Evolutionary conservation across 2,797 vertebrate genomes (phyloP).

Genomic region (Numenius phaeopus): DNA sequence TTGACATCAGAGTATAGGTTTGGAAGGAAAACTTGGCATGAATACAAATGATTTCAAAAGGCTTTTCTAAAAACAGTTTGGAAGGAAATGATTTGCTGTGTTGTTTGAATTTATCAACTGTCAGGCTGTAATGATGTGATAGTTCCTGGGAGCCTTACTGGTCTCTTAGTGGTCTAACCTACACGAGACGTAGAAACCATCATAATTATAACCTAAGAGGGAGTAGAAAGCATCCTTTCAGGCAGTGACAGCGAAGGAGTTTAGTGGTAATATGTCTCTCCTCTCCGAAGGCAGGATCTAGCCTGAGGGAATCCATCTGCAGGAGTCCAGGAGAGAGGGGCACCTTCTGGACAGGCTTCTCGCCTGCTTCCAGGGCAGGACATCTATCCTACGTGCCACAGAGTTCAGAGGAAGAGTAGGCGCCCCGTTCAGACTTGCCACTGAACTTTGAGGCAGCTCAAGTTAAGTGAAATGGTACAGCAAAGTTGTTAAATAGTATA

Average conservation of each 20-base stretch:
- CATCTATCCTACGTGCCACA: not conserved
- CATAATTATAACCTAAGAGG: not conserved
- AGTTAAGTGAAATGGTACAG: not conserved
- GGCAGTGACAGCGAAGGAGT: not conserved
- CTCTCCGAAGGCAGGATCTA: not conserved
- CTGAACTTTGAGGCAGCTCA: not conserved
- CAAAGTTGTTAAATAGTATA: not conserved
- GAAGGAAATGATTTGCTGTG: not conserved
- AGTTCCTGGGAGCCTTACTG: not conserved
- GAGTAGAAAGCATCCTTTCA: not conserved
- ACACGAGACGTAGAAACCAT: not conserved
- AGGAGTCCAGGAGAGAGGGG: not conserved
- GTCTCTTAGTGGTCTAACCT: not conserved
- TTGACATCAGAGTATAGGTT: not conserved
- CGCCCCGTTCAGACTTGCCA: fast-evolving
- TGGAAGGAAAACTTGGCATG: not conserved
- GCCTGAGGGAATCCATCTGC: not conserved
- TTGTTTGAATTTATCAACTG: not conserved
- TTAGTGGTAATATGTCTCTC: not conserved
- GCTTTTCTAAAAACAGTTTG: not conserved
- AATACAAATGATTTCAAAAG: not conserved
- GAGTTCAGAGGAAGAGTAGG: not conserved
- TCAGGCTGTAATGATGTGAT: not conserved
- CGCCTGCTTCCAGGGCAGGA: not conserved
- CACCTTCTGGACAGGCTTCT: not conserved